Base-by-base conservation (phyloP, 2,888 invertebrate genomes). In the Auanema sp. region DNA sequence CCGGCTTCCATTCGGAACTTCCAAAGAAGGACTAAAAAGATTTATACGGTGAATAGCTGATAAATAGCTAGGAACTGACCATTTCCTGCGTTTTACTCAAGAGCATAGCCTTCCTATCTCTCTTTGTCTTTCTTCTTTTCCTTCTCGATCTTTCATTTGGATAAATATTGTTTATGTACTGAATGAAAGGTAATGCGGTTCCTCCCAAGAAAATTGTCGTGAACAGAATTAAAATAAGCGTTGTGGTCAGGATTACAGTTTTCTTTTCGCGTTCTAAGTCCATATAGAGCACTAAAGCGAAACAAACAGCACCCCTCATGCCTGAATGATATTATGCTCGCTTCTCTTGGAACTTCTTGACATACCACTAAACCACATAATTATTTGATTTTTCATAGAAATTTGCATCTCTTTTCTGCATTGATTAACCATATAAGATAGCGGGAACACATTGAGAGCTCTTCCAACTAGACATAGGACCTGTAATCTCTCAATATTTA, bases 31-130 rank as follows among this genome's bases (percentile, higher is more conserved):
- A 69, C 72, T 73, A 60, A 49, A 73, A 66, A 3, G 52, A n/a
- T 18, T 0, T 24, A 24, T 5, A 33, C 4, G 8, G 8, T 8
- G 33, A 21, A 2, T 5, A 21, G 5, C 1, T 23, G n/a, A n/a
- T 1, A 18, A 6, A n/a, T 11, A 2, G 0, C 3, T 58, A 33
- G 51, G 12, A 50, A 67, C 84, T 83, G 83, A 88, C 89, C 94
- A 95, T 94, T 89, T 97, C 96, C 83, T 92, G 91, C 0, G 97
- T 98, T 87, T 98, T 98, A 79, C 95, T 95, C 66, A 98, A 87
- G 60, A 80, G 60, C 49, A 62, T 54, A 12, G 61, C 40, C 43
- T 58, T 52, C 43, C 50, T 59, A 42, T 57, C 16, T 33, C 50
- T 33, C 14, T 42, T 11, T 41, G 47, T 71, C 50, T 63, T 11